A percentile compares a stretch with the other conserved stretches of the same genome.
Conservation (phyloP, 2,113 vertebrate species). For the Psittacula cyanocephala region DNA sequence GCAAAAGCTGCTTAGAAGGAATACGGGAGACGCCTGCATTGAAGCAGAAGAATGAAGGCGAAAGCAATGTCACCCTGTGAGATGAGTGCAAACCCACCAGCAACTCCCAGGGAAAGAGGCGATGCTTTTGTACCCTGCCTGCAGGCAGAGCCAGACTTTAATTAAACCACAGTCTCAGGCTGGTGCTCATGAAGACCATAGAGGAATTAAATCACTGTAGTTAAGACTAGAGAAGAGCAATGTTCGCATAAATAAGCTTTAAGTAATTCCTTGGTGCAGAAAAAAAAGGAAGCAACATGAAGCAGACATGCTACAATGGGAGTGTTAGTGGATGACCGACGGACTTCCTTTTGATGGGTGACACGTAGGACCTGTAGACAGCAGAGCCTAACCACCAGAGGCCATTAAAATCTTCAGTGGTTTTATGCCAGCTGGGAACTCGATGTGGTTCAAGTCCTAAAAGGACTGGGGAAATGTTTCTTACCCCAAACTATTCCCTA, state of each 20-base stretch:
- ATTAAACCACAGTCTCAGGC: not conserved
- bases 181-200: not conserved
- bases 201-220: not conserved
- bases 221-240: not conserved
- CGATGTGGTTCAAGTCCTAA: not conserved
- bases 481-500: not conserved
- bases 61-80: not conserved
- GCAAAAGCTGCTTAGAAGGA: constrained; percentile 28
- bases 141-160: not conserved
- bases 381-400: not conserved
- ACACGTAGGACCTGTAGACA: not conserved
- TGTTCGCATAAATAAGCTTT: not conserved
- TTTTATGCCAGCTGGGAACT: not conserved
- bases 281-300: not conserved
- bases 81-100: not conserved
- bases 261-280: not conserved
- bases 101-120: not conserved
- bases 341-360: not conserved
- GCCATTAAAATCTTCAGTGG: not conserved
- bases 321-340: not conserved
- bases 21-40: not conserved
- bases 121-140: not conserved
- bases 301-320: not conserved
- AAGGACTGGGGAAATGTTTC: not conserved
- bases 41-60: not conserved